Conservation (phyloP, 2,888 invertebrate species). For the Listrodromus nycthemerus region DNA sequence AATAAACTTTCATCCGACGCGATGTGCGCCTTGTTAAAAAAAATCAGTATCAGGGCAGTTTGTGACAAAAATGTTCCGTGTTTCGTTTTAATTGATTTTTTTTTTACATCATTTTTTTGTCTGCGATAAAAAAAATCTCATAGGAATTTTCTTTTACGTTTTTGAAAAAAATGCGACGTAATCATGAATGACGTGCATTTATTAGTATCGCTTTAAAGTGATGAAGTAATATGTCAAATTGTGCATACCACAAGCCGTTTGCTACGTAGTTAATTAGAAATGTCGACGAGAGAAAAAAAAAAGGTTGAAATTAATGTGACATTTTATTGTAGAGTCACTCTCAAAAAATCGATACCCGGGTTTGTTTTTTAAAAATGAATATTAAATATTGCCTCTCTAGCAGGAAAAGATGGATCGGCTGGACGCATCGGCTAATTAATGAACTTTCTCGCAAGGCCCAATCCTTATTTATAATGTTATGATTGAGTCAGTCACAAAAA, state of each 20-base stretch:
- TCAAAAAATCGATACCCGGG: neutral
- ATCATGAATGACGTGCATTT: too few species aligned
- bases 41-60: neutral
- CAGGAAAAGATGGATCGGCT: neutral
- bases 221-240: neutral
- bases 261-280: neutral
- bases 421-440: neutral
- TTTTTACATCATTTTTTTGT: too few species aligned
- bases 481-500: neutral
- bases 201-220: too few species aligned
- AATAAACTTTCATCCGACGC: neutral
- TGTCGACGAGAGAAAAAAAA: neutral
- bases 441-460: neutral
- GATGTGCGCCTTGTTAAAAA: neutral
- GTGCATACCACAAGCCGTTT: too few species aligned
- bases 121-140: too few species aligned
- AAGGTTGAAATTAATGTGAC: neutral
- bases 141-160: too few species aligned
- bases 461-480: too few species aligned
- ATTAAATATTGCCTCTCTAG: neutral
- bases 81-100: too few species aligned
- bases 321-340: neutral
- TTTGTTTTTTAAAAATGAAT: neutral
- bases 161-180: too few species aligned
- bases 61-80: neutral